phyloP scores from a whole-genome alignment of 2,888 invertebrate genomes.

The Heteromyza rotundicornis region DNA sequence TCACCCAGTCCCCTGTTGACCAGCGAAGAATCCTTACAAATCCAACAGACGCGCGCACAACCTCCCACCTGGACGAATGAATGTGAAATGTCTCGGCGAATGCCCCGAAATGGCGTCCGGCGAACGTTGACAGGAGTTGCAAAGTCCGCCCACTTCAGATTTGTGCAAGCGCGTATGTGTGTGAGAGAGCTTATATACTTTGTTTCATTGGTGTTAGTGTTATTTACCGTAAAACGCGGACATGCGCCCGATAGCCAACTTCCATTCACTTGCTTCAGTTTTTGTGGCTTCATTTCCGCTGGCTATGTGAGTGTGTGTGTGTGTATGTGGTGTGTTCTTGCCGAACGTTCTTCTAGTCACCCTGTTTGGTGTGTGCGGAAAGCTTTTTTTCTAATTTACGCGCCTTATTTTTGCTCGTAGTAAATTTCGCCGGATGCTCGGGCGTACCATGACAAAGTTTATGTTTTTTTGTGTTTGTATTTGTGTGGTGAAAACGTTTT shows the following conservation, averaged over 20 bases:
- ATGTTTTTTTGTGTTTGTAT: too few relatives aligned
- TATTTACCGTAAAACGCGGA: background rate
- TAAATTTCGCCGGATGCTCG: constrained; percentile 13
- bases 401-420: constrained; percentile 16
- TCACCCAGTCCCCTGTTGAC: too few relatives aligned
- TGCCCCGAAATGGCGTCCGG: background rate
- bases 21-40: background rate
- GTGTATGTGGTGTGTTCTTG: background rate
- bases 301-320: background rate
- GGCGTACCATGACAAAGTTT: too few relatives aligned
- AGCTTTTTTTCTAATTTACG: constrained; percentile 15
- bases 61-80: background rate
- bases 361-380: background rate
- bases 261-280: constrained; percentile 3
- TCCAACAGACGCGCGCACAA: background rate
- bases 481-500: too few relatives aligned
- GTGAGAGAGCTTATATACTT: constrained; percentile 2
- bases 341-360: background rate
- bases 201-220: constrained; percentile 2
- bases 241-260: constrained; percentile 2
- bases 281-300: background rate
- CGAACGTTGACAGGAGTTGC: background rate
- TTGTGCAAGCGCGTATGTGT: too few relatives aligned
- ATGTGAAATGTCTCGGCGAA: background rate
- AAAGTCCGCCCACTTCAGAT: constrained; percentile 8